A percentile compares a stretch with the other conserved stretches of the same genome.
These are phyloP conservation scores for Pocillopora grandis DNA, from an alignment of 92 coral and sea anemone species.

Conservation along the genomic window DNA sequence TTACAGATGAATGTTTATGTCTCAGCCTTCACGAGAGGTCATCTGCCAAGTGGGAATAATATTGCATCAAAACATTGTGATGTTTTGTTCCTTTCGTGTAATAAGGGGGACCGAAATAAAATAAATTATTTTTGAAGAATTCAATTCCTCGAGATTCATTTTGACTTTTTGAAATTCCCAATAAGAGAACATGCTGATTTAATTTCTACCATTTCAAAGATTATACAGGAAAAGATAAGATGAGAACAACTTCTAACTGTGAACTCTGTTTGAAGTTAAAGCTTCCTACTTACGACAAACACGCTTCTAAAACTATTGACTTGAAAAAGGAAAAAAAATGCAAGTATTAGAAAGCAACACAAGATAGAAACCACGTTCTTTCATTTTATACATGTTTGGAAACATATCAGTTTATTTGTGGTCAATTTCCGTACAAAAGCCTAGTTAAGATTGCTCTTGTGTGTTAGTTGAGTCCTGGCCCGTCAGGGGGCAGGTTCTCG, in stretches of 20 bases:
- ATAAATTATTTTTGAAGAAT: constrained; percentile 1
- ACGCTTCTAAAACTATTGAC: constrained; percentile 3
- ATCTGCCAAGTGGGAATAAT: constrained; percentile 18
- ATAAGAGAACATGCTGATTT: not conserved
- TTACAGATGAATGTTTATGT: constrained; percentile 10
- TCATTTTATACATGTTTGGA: constrained; percentile 20
- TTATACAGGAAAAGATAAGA: not conserved
- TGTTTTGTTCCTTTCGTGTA: constrained; percentile 20
- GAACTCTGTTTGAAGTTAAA: not conserved
- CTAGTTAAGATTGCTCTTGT: constrained; percentile 1
- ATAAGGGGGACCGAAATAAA: constrained; percentile 7
- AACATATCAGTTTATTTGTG: constrained; percentile 22
- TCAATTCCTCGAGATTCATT: not conserved
- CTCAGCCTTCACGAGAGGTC: constrained; percentile 20
- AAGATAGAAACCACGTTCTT: constrained; percentile 17
- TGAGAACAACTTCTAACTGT: constrained; percentile 12
- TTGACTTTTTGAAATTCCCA: not conserved
- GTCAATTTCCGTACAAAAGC: constrained; percentile 22
- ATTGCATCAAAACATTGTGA: constrained; percentile 26
- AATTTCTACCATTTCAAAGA: constrained; percentile 1
- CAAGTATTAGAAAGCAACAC: constrained; percentile 16
- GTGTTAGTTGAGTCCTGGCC: constrained; percentile 4
- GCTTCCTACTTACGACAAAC: not conserved
- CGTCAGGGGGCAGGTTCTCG: constrained; percentile 28
- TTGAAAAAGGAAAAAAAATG: not conserved